Conservation (phyloP, 2,888 invertebrate species). For the Lordiphosa andalusiaca region DNA sequence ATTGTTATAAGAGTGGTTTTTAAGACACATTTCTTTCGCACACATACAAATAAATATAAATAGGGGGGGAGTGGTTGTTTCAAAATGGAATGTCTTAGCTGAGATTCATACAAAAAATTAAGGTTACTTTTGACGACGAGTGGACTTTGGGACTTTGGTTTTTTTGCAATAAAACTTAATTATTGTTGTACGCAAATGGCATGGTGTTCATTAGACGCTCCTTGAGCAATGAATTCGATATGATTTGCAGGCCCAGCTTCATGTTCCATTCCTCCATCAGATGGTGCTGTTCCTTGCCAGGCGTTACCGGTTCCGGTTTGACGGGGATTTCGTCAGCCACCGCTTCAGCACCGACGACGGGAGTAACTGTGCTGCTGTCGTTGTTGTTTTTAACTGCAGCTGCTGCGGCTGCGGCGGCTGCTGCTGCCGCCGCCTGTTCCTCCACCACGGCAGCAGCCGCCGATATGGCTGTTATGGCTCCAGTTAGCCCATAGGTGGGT, state of each 20-base stretch:
- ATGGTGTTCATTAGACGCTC: slow-evolving; percentile 79
- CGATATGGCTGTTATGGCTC: slow-evolving; percentile 78
- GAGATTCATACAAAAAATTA: slow-evolving; percentile 24
- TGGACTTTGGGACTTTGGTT: slow-evolving; percentile 18
- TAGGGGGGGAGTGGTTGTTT: background rate
- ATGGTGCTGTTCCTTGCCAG: slow-evolving; percentile 56
- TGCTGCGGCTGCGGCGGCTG: slow-evolving; percentile 45
- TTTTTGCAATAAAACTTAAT: slow-evolving; percentile 46
- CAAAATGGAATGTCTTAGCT: slow-evolving; percentile 36
- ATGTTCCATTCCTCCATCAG: slow-evolving; percentile 80
- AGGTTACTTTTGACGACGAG: background rate
- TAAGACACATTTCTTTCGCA: slow-evolving; percentile 68
- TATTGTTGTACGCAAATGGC: slow-evolving; percentile 80
- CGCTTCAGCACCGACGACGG: slow-evolving; percentile 29
- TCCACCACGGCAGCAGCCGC: slow-evolving; percentile 75
- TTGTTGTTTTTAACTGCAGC: slow-evolving; percentile 33
- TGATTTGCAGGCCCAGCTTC: slow-evolving; percentile 80
- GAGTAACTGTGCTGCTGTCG: slow-evolving; percentile 13
- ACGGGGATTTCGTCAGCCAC: slow-evolving; percentile 40
- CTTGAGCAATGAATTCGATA: slow-evolving; percentile 79
- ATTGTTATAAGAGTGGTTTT: slow-evolving; percentile 58
- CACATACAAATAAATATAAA: slow-evolving; percentile 30
- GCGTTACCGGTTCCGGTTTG: slow-evolving; percentile 68
- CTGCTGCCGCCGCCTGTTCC: slow-evolving; percentile 69
- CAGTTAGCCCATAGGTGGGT: slow-evolving; percentile 77